Evolutionary conservation across 92 coral and sea anemone genomes (phyloP), one percentile per base, ranked within the genome.

Genomic region (Palythoa grandis): DNA sequence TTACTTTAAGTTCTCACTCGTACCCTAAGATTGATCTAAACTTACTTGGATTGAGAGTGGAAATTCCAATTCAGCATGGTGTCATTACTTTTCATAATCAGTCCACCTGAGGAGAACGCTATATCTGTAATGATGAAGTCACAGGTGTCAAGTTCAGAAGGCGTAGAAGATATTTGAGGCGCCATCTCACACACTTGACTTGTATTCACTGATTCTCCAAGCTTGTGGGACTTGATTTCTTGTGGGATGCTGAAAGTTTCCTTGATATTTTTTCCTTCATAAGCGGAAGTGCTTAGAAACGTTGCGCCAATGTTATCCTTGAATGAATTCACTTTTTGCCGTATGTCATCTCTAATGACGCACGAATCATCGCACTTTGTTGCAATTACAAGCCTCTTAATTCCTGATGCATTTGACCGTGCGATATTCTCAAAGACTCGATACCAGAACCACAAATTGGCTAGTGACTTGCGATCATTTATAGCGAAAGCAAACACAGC

Each of bases 401-500:
- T 52, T 7, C 3, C 20, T n/a, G 84, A 79, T 11, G 20, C 54
- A 14, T 60, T 63, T 13, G 60, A 24, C 12, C 73, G 73, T 3
- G 37, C 37, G 2, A 71, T 52, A 12, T 79, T 71, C 60, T 79
- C 84, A 24, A 50, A 79, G 6, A 79, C 56, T 79, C 37, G 72
- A 29, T 43, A 43, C 84, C 84, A 79, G 20, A 61, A 79, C 84
- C 84, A 65, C 58, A 79, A 22, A 52, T 79, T 79, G 37, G 84
- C 73, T 17, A 79, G 72, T 39, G 84, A 79, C 60, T 65, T 79
- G 58, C 58, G 20, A 79, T 79, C 39, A n/a, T 20, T 19, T 7
- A 63, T 7, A 40, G 72, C 71, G 48, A 79, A 79, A 38, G 56
- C 72, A 79, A 79, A 63, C 20, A 79, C 84, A 6, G 39, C 72